A percentile compares a stretch with the other conserved stretches of the same genome.
phyloP scores from a whole-genome alignment of 2,888 invertebrate genomes.

The Parasteatoda lunata region DNA sequence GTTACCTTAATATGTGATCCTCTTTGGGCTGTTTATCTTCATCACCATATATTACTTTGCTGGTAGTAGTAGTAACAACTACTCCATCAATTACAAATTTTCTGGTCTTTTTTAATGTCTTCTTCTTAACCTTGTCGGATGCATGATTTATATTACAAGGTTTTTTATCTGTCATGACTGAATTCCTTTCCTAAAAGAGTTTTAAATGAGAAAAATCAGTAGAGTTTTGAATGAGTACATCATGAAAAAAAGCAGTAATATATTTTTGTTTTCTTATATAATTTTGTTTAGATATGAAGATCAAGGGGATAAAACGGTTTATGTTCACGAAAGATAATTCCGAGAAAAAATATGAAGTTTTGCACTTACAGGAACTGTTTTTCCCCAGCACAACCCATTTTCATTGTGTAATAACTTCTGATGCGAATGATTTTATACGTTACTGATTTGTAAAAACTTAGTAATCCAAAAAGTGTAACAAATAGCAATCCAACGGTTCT shows the following conservation, averaged over 20 bases:
- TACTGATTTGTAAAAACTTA: no score
- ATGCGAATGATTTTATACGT: no score
- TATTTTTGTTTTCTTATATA: background rate
- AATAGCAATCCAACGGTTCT: no score
- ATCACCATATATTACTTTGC: constrained; percentile 78
- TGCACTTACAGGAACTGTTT: background rate
- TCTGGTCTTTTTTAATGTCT: constrained; percentile 95
- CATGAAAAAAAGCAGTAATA: no score
- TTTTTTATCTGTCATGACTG: constrained; percentile 22
- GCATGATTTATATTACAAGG: constrained; percentile 22
- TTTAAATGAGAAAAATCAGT: background rate
- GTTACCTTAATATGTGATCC: constrained; percentile 70
- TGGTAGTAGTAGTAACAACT: constrained; percentile 96
- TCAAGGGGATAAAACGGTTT: background rate
- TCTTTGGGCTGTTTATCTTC: constrained; percentile 72
- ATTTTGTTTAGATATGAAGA: background rate
- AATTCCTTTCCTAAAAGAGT: constrained; percentile 27
- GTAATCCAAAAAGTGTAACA: no score
- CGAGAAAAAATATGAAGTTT: no score
- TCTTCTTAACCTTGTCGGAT: constrained; percentile 77
- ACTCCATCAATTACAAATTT: constrained; percentile 99
- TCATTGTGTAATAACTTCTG: no score
- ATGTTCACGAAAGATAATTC: background rate
- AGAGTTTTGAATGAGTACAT: background rate
- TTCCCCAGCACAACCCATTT: background rate